Conservation (phyloP, 2,113 vertebrate genomes). For the Lycaon pictus region DNA sequence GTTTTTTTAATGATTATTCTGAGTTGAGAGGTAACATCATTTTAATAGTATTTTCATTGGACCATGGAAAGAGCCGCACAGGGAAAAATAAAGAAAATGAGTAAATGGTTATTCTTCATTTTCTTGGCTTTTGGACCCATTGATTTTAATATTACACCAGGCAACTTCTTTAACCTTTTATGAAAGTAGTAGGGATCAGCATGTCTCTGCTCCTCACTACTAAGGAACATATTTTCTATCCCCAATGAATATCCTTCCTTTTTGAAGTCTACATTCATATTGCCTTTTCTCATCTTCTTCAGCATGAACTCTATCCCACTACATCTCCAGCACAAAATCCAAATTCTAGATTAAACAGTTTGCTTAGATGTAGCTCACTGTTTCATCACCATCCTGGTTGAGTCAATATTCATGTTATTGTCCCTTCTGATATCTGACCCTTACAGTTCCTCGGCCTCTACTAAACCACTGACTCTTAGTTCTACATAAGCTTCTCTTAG, state of each 20-base stretch:
- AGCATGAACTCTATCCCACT: not conserved
- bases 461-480: not conserved
- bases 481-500: not conserved
- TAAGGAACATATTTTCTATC: not conserved
- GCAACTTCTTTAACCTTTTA: not conserved
- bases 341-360: not conserved
- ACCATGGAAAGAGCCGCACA: not conserved
- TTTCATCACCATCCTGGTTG: not conserved
- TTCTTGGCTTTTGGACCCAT: not conserved
- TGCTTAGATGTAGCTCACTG: not conserved
- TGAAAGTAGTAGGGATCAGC: not conserved
- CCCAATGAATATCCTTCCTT: not conserved
- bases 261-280: not conserved
- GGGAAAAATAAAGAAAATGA: not conserved
- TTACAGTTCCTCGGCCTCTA: not conserved
- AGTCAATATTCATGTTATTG: not conserved
- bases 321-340: not conserved
- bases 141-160: not conserved
- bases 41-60: constrained; percentile 28
- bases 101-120: not conserved
- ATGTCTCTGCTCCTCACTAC: not conserved
- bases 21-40: not conserved
- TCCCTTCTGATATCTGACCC: not conserved
- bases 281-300: not conserved
- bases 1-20: not conserved